These are phyloP conservation scores for Dolichotis patagonum DNA, from an alignment of 2,113 vertebrate genomes.

Conservation along the genomic window DNA sequence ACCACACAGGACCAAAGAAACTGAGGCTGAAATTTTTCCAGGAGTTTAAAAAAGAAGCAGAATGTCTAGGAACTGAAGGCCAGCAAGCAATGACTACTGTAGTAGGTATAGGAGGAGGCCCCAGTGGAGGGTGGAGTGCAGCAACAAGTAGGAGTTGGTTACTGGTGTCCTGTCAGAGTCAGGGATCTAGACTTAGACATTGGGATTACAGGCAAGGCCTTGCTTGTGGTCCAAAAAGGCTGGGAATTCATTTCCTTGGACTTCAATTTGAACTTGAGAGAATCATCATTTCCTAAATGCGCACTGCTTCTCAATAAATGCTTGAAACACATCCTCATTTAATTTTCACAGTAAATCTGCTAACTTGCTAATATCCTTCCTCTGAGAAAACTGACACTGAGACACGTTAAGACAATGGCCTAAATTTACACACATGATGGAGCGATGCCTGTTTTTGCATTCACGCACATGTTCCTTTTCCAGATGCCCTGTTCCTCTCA, in stretches of 20 bases:
- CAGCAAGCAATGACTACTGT: neutral
- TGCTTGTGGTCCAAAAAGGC: neutral
- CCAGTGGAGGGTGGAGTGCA: neutral
- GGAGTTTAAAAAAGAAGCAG: neutral
- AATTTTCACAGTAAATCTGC: neutral
- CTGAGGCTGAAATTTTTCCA: neutral
- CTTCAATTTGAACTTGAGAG: neutral
- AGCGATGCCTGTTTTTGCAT: neutral
- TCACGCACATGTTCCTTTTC: neutral
- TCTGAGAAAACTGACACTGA: neutral
- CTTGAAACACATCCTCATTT: neutral
- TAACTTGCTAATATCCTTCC: neutral
- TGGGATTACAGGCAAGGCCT: neutral
- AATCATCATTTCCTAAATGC: neutral
- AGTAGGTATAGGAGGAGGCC: neutral
- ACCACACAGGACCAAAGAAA: neutral
- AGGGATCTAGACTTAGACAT: neutral
- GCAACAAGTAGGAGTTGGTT: rapidly evolving
- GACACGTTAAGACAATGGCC: neutral
- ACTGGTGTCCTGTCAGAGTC: neutral
- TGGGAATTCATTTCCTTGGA: neutral
- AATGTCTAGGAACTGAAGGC: neutral
- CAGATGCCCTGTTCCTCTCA: neutral
- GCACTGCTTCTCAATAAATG: neutral
- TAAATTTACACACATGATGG: neutral